phyloP scores from a whole-genome alignment of 2,113 vertebrate species.

The Panthera uncia region DNA sequence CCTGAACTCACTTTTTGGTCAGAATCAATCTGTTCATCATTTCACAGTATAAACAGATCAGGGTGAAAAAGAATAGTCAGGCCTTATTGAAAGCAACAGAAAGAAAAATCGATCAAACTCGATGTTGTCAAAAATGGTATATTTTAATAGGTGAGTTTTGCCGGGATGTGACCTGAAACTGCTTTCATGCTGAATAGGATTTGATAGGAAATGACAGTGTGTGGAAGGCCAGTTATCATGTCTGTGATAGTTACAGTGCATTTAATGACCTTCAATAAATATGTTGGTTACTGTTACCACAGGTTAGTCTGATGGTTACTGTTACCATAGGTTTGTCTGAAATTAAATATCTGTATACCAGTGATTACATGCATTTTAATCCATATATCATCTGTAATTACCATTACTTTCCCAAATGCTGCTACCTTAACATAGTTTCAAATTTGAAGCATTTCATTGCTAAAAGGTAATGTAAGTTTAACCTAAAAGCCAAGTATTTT shows the following conservation, averaged over 20 bases:
- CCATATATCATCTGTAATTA: background rate
- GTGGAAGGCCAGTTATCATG: background rate
- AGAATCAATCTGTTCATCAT: slow-evolving; percentile 43
- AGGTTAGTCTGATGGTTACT: background rate
- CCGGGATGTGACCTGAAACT: background rate
- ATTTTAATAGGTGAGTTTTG: background rate
- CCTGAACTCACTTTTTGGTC: background rate
- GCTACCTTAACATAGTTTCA: background rate
- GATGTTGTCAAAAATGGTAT: background rate
- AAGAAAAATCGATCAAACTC: background rate
- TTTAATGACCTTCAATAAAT: background rate
- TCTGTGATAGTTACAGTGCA: background rate
- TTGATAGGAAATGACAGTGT: slow-evolving; percentile 7
- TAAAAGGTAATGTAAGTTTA: background rate
- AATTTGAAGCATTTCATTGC: background rate
- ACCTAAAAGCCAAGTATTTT: background rate
- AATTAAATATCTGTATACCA: background rate
- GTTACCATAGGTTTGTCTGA: background rate
- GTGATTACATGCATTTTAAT: background rate
- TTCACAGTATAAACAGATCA: slow-evolving; percentile 38
- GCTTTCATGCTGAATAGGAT: background rate
- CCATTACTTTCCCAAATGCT: background rate
- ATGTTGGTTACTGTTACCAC: background rate
- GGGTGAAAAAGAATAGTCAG: background rate
- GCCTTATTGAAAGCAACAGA: background rate